Percentiles rank a stretch among this genome's conserved stretches.
These are phyloP conservation scores for Buceros bicornis DNA, from an alignment of 2,797 vertebrate species.

Conservation along the genomic window DNA sequence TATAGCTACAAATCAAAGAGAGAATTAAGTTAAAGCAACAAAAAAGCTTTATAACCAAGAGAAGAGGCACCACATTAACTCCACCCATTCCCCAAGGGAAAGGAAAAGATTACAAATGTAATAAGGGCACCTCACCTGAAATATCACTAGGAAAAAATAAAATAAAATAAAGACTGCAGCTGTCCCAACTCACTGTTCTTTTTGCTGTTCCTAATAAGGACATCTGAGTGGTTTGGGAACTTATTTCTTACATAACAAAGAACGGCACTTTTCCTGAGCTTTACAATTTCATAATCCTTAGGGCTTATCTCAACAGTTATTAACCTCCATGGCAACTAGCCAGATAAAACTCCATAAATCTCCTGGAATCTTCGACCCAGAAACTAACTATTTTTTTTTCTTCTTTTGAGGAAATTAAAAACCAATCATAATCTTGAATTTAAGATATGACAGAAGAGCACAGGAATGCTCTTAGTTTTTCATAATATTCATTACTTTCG, in stretches of 20 bases:
- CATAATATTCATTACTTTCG: background rate
- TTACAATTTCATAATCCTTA: slow-evolving; percentile 39
- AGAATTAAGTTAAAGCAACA: slow-evolving; percentile 23
- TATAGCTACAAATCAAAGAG: slow-evolving; percentile 62
- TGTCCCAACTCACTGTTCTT: background rate
- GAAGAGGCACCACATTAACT: background rate
- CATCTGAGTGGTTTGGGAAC: background rate
- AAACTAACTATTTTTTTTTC: background rate
- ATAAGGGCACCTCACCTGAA: background rate
- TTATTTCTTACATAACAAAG: background rate
- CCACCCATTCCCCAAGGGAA: background rate
- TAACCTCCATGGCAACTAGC: background rate
- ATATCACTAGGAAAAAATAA: background rate
- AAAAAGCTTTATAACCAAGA: slow-evolving; percentile 11
- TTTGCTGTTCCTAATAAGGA: background rate
- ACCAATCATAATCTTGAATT: background rate
- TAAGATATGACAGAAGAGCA: background rate
- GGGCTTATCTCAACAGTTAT: slow-evolving; percentile 13
- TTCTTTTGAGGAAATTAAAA: background rate
- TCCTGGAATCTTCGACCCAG: background rate
- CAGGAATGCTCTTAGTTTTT: background rate
- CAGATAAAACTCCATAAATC: background rate
- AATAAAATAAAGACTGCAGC: background rate
- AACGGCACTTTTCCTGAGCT: background rate
- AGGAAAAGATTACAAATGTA: background rate